Evolutionary conservation across 2,888 invertebrate genomes (phyloP), one percentile per base, ranked within the genome.

Genomic region (Apeira syringaria): DNA sequence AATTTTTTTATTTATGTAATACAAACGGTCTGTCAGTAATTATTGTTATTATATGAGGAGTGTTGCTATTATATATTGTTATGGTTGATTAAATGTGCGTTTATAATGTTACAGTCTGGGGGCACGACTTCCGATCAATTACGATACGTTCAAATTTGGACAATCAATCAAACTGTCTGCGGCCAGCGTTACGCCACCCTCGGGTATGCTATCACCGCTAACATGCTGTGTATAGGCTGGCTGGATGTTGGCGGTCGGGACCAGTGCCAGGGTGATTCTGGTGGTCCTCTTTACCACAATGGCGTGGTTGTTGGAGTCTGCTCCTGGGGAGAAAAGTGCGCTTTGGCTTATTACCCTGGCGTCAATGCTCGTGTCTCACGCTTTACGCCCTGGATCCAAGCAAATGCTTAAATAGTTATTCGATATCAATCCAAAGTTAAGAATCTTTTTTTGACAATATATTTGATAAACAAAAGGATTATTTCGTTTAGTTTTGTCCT

Each of bases 221-320:
- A 18, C 31, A 31, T 31, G 31, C 12, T 31, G 7, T 31, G 31
- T 20, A 18, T 66, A 26, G 68, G 69, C 17, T 55, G 53, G 57
- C 49, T 66, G n/a, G 66, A 68, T 18, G 56, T 65, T 1, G 77
- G 73, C 8, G 65, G 61, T 25, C 68, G 76, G 4, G 73, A 66
- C 29, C 74, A 74, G 55, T 79, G 78, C 53, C 61, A 59, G 29
- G 74, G 70, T 2, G 77, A 74, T 48, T 64, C 74, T 3, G 80
- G 80, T 0, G 66, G 75, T 8, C 76, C 79, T 11, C 55, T 80
- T 3, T 54, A 65, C 28, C 76, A 79, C 47, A 71, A 72, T 32
- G 50, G 52, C 7, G 42, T 65, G 15, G 49, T 76, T n/a, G 60
- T 69, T 26, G 63, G 71, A 20, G 43, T 22, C n/a, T 59, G 59